Evolutionary conservation across 2,888 invertebrate species (phyloP).

Genomic region (Omphaloscelis lunosa): DNA sequence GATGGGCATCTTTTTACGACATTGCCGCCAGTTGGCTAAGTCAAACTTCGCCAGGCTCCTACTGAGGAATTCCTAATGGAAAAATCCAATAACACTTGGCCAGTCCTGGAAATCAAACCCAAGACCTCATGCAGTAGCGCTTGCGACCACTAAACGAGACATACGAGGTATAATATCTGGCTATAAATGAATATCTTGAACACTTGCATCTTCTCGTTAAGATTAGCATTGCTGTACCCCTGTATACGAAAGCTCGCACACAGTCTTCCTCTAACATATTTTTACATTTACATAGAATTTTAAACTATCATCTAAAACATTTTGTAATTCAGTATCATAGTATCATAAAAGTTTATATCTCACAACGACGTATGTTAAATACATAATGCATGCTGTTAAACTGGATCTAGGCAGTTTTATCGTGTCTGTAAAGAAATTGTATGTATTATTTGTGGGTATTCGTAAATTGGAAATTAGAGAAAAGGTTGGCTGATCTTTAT

Average conservation of each 20-base stretch:
- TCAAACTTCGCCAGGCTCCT: too few species aligned
- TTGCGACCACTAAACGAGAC: background rate
- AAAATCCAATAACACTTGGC: background rate
- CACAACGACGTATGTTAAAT: slow-evolving; percentile 36
- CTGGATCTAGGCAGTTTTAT: slow-evolving; percentile 44
- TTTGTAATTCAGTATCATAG: slow-evolving; percentile 54
- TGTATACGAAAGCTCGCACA: background rate
- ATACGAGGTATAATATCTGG: background rate
- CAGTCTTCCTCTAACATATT: slow-evolving; percentile 31
- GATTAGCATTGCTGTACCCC: background rate
- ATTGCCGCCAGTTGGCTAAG: too few species aligned
- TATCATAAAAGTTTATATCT: slow-evolving; percentile 48
- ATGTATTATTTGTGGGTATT: slow-evolving; percentile 19
- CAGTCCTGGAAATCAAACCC: background rate
- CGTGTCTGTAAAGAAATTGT: slow-evolving; percentile 25
- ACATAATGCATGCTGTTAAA: slow-evolving; percentile 56
- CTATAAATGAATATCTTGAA: background rate
- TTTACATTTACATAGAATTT: slow-evolving; percentile 51
- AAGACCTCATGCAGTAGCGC: background rate
- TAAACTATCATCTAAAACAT: slow-evolving; percentile 44
- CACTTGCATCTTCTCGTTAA: background rate
- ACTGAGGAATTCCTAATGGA: too few species aligned
- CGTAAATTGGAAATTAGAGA: slow-evolving; percentile 26
- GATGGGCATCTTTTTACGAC: too few species aligned
- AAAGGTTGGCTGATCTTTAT: slow-evolving; percentile 20